Conservation (phyloP, 1,140 invertebrate genomes). For the Drosophila triauraria region DNA sequence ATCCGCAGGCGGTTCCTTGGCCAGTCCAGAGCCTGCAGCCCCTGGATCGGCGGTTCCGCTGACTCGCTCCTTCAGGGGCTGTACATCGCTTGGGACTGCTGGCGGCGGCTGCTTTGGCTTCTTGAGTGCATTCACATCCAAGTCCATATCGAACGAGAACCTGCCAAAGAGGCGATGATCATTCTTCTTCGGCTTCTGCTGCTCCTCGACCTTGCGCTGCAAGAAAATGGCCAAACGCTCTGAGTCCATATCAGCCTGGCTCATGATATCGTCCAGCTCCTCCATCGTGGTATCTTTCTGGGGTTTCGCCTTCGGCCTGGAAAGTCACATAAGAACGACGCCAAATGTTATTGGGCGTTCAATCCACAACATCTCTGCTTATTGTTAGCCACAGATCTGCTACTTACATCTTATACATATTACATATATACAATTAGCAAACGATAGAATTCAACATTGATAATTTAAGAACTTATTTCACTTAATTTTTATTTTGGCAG, state of each 20-base stretch:
- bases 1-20: too few relatives aligned
- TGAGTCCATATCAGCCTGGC: conserved; percentile 4
- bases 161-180: conserved; percentile 9
- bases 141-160: conserved; percentile 48
- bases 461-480: background rate
- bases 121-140: conserved; percentile 25
- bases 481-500: background rate
- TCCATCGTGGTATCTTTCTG: conserved; percentile 1
- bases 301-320: conserved; percentile 1
- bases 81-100: background rate
- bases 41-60: background rate
- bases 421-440: too few relatives aligned
- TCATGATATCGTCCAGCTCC: conserved; percentile 50
- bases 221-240: conserved; percentile 29
- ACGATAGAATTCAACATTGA: background rate
- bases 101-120: background rate
- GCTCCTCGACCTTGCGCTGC: conserved; percentile 28
- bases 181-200: background rate
- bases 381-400: background rate
- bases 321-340: background rate
- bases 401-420: conserved; percentile 1
- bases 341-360: background rate
- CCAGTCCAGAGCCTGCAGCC: background rate
- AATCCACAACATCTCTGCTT: background rate
- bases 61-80: background rate